Base-by-base conservation (phyloP, 2,113 vertebrate species). In the Phalacrocorax brasilianus region DNA sequence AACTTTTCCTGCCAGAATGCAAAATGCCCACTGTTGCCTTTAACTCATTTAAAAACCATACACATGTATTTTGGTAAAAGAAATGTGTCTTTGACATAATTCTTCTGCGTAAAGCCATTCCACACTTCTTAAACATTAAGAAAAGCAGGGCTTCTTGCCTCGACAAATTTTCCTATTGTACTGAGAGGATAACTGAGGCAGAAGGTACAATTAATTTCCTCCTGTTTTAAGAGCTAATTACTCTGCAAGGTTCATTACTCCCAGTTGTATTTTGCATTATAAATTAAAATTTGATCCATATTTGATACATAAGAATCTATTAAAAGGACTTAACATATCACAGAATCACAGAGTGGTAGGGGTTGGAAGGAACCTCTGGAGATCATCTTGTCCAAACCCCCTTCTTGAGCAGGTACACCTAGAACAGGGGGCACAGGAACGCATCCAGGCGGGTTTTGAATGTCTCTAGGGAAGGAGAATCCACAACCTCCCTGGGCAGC, bases 21-120 rank as follows among this genome's bases (percentile, higher is more conserved):
- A 76, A 40, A 68, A 75, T 24, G 20, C 12, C 27, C n/a, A 22
- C 38, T 35, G 8, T 10, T 74, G 10, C 33, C 65, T 62, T 0
- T 7, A 79, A 56, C 11, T 30, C 18, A 24, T 44, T 52, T 27
- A 14, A 80, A 83, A 75, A 38, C 5, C 40, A 62, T 4, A 4
- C 1, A 32, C 12, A 1, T 0, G 2, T 24, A 38, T 65, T 58
- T 52, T 28, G 14, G 26, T 33, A 30, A 47, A 68, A 88, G 1
- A 72, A 73, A 6, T 8, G 30, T 33, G 11, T 20, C 14, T 62
- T 63, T 26, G 49, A 32, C 10, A 12, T 17, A 24, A 19, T 58
- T 80, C 8, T 2, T 59, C 16, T 21, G 20, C 7, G 35, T 8
- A 55, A 44, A 93, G 12, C 14, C 30, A 72, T 21, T 58, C 12